Evolutionary conservation across 2,797 vertebrate species (phyloP), one percentile per base, ranked within the genome.

Genomic region (Galagoides demidoff): DNA sequence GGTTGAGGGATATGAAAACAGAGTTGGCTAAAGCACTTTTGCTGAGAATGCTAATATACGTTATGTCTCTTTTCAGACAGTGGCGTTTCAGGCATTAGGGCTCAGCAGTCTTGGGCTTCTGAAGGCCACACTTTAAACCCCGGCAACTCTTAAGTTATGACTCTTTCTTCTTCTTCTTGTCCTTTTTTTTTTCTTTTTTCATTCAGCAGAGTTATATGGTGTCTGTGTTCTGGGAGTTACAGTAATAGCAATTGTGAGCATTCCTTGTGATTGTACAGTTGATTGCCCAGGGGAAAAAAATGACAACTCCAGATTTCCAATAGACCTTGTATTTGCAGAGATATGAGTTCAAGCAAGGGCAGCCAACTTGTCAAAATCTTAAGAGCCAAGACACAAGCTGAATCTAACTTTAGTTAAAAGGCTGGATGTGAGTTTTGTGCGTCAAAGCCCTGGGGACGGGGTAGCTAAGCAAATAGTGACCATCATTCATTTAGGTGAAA

Each of bases 181-280:
- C 39, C 3, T 55, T 22, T 25, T 4, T 4, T 79, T 1, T 81
- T 20, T 43, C 45, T 25, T 4, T 79, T 1, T 83, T 23, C 39
- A 52, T 94, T 95, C 1, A 23, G 27, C 7, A 7, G 82, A 88
- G 82, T 96, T 96, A 23, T 45, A 22, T 31, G 66, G 31, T 90
- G 39, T 92, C 73, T 93, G 87, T 91, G 74, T 95, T 93, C 73
- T 55, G 71, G 55, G 95, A 61, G 31, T 76, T 89, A 49, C 76
- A 39, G 45, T 85, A 95, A 96, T 83, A 81, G 84, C 85, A 81
- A 84, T n/a, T 45, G 81, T 16, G 78, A 95, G 78, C 64, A 6
- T 97, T 98, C 66, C 68, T 93, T 96, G 95, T 96, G 92, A 97
- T 82, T 93, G 93, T 96, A 78, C 19, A 74, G 93, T 87, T 97